Evolutionary conservation across 2,888 invertebrate species (phyloP), one percentile per base, ranked within the genome.

Genomic region (Mesoligia furuncula): DNA sequence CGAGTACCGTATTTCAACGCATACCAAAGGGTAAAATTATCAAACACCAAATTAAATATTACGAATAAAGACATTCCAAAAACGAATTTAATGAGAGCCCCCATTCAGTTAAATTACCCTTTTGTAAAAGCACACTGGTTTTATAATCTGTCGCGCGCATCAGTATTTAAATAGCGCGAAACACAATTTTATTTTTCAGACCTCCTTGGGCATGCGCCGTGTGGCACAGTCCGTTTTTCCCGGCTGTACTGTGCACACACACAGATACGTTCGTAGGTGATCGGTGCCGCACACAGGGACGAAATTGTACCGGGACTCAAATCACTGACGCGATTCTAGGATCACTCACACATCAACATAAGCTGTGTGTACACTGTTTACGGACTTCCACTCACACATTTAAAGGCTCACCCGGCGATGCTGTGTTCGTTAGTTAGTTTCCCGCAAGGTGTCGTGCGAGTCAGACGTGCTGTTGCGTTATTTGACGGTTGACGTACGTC

Each of bases 101-200:
- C 80, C 85, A 89, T 90, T 90, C 85, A 71, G 75, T 83, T 85
- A 90, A 89, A 91, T 91, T 89, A 89, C 88, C 89, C 88, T 85
- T 88, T 89, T 88, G 84, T 87, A 78, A 69, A 69, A 83, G 72
- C 75, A 90, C 87, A 90, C 83, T 85, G 86, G 87, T 89, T 90
- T 91, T 87, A 90, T 91, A 91, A 92, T 92, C 91, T 89, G 87
- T 91, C 88, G 87, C 86, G 88, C 88, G 87, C 91, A 92, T 90
- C 90, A 88, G 92, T 92, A 93, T 93, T 94, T 93, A 92, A 93
- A 93, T 91, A 93, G 90, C 92, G 92, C 90, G 90, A 93, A 94
- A 93, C 90, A 92, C 87, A 90, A 93, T 91, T 93, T 91, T 90
- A 92, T 93, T 93, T 91, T 91, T 90, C 90, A 89, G 90, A 87